Evolutionary conservation across 1,140 invertebrate genomes (phyloP), one percentile per base, ranked within the genome.

Genomic region (Halesus radiatus): DNA sequence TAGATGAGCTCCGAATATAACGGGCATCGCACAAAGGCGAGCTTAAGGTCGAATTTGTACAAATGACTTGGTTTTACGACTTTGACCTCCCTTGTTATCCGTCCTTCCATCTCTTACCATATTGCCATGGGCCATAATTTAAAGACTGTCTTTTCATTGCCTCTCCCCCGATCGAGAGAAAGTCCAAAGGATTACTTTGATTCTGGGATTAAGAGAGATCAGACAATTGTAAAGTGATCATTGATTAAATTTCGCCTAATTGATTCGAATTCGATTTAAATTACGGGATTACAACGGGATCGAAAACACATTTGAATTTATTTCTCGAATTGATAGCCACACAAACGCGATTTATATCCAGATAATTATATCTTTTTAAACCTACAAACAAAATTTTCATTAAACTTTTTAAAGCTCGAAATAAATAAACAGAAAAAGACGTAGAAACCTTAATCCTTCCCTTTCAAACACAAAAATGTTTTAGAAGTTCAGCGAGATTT

Each of bases 81-180:
- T 50, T 7, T 70, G 66, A 70, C 66, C 66, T 70, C 66, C 32
- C 32, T 70, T 45, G 66, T 70, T 20, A 70, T 70, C 66, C 66
- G 37, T 16, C 66, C 66, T 16, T 70, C 37, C n/a, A 50, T 70
- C 66, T 70, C 37, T 70, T 50, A 50, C 66, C 37, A 70, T 50
- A 70, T 70, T 70, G 66, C 66, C 10, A 70, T 8, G 18, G 66
- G 66, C 29, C 37, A 70, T 70, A 70, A 70, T 50, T 70, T 70
- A 45, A 50, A 70, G 66, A 70, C 45, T 70, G 64, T 50, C 66
- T 70, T 50, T 70, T 45, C 66, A 70, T 70, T 70, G n/a, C 29
- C 23, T 66, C 16, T 66, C 26, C 6, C 32, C 29, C 10, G 22
- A 66, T n/a, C 3, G 29, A 18, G 8, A 7, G n/a, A 66, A 66